Evolutionary conservation across 2,113 vertebrate species (phyloP), one percentile per base, ranked within the genome.

Genomic region (Lanius collurio): DNA sequence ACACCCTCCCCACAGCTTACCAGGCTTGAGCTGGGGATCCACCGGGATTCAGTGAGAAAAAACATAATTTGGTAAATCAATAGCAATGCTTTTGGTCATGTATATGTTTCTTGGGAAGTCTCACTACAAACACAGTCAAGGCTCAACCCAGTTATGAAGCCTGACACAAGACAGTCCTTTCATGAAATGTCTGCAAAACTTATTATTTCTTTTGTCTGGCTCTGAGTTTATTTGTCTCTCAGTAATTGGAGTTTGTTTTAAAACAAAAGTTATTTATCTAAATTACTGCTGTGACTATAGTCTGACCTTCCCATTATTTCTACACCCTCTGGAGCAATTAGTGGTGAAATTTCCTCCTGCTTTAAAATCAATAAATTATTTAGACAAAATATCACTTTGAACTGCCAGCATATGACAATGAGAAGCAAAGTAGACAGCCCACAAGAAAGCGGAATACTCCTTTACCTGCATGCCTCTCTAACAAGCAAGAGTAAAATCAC

Each of bases 281-380:
- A 95, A 86, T 78, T 8, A 86, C 57, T 81, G 20, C 59, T 75
- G 18, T 67, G n/a, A 68, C 41, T 87, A 10, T 56, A 70, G 71
- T 60, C 37, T 89, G 70, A 77, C 89, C 44, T 88, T 78, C 41
- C 31, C 11, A 56, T 86, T 92, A 75, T 93, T 86, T 82, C 44
- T 73, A 78, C 35, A 89, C 15, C 10, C 55, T 90, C 60, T 86
- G 52, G 60, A 95, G 56, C 35, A 83, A 63, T 63, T 67, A 79
- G 65, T 52, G 33, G 22, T 88, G 68, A 94, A 68, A 92, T 74
- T 92, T 86, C 67, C 64, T 75, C 71, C 60, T 83, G 31, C n/a
- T 95, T 93, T 93, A 80, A 90, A 85, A 88, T 56, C 71, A 83
- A 70, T 81, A 50, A 56, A 88, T 75, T 85, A 77, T 95, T 93